These are phyloP conservation scores for Apamea anceps DNA, from an alignment of 2,888 invertebrate genomes.

Conservation along the genomic window DNA sequence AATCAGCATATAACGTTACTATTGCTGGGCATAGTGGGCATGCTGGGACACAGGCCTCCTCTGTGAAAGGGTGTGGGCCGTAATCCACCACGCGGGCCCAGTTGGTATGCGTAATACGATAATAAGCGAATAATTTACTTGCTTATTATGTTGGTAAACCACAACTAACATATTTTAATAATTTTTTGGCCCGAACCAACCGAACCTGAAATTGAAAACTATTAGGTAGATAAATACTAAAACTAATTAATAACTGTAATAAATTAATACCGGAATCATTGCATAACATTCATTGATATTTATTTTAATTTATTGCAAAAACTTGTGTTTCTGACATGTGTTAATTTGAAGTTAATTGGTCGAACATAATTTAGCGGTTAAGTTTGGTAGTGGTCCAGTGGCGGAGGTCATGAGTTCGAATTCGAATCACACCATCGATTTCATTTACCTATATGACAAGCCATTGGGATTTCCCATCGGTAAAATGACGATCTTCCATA, in stretches of 20 bases:
- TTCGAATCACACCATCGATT: neutral
- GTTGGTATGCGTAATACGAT: no score
- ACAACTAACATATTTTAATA: no score
- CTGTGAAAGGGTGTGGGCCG: no score
- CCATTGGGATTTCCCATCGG: neutral
- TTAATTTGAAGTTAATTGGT: conserved; percentile 46
- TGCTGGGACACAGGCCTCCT: no score
- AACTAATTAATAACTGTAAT: conserved; percentile 16
- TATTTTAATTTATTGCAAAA: conserved; percentile 39
- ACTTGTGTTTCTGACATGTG: conserved; percentile 24
- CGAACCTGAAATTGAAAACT: neutral
- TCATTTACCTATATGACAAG: neutral
- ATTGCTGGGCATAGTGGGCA: no score
- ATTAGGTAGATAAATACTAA: neutral
- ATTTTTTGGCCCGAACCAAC: neutral
- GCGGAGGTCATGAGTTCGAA: conserved; percentile 6
- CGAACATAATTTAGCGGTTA: conserved; percentile 14
- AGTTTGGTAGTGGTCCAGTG: neutral
- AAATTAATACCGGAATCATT: conserved; percentile 17
- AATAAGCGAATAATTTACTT: no score
- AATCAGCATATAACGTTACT: no score
- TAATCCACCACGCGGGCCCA: no score
- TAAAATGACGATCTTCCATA: neutral
- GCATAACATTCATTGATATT: conserved; percentile 27
- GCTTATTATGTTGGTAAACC: no score